phyloP scores from a whole-genome alignment of 1,140 invertebrate species.

The Drosophila novamexicana region DNA sequence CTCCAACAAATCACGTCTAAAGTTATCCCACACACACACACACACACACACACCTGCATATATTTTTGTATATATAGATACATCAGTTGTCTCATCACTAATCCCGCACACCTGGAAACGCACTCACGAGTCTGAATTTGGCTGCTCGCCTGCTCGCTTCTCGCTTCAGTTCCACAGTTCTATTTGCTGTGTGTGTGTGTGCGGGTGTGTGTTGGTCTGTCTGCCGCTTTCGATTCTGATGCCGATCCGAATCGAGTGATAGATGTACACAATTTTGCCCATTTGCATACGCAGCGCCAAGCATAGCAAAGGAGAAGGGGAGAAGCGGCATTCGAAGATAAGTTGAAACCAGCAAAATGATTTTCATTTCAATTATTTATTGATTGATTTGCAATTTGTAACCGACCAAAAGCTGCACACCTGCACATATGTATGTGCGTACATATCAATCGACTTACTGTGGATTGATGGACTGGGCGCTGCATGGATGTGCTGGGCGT shows the following conservation, averaged over 20 bases:
- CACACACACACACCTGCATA: constrained; percentile 7
- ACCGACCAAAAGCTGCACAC: constrained; percentile 81
- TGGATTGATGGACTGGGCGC: constrained; percentile 55
- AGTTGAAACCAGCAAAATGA: constrained; percentile 82
- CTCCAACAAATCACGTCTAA: constrained; percentile 29
- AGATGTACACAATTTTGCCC: constrained; percentile 78
- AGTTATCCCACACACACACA: constrained; percentile 29
- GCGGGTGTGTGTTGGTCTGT: constrained; percentile 32
- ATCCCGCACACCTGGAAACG: constrained; percentile 63
- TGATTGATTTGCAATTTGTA: constrained; percentile 83
- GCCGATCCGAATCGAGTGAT: constrained; percentile 69
- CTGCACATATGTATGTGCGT: constrained; percentile 53
- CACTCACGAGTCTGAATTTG: constrained; percentile 37
- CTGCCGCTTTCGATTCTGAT: constrained; percentile 65
- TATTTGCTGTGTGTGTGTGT: constrained; percentile 17
- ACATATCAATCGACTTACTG: constrained; percentile 73
- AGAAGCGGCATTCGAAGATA: constrained; percentile 50
- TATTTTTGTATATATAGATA: constrained; percentile 2
- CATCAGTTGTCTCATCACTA: constrained; percentile 61
- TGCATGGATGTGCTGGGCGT: constrained; percentile 1
- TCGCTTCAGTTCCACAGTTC: not conserved
- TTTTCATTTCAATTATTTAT: constrained; percentile 83
- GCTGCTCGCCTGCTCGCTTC: constrained; percentile 1
- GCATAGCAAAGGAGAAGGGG: constrained; percentile 31
- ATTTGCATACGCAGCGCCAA: constrained; percentile 76